Conservation (phyloP, 2,113 vertebrate genomes). For the Neogale vison region DNA sequence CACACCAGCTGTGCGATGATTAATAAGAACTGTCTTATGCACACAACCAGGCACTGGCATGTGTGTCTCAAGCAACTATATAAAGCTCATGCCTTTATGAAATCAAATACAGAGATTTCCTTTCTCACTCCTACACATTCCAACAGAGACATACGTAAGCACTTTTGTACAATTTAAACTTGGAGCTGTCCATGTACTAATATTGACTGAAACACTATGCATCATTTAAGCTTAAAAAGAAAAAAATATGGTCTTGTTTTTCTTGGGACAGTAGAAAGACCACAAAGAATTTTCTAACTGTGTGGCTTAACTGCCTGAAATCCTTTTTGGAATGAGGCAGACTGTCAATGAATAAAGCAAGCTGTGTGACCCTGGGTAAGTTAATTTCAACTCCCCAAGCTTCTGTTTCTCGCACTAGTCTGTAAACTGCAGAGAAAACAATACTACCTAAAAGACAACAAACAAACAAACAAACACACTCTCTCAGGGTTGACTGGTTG, state of each 20-base stretch:
- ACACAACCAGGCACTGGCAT: not conserved
- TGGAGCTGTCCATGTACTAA: slow-evolving; percentile 24
- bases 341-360: slow-evolving; percentile 48
- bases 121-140: slow-evolving; percentile 42
- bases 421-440: not conserved
- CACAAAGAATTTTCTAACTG: slow-evolving; percentile 58
- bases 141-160: slow-evolving; percentile 22
- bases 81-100: slow-evolving; percentile 55
- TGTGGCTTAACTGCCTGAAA: slow-evolving; percentile 55
- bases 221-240: slow-evolving; percentile 61
- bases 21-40: not conserved
- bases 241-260: slow-evolving; percentile 53
- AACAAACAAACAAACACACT: not conserved
- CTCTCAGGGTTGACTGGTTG: not conserved
- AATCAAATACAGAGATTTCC: slow-evolving; percentile 65
- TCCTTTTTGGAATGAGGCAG: slow-evolving; percentile 23
- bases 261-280: slow-evolving; percentile 56
- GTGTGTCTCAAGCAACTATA: not conserved
- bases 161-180: slow-evolving; percentile 65
- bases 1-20: slow-evolving; percentile 25
- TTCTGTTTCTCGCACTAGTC: not conserved
- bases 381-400: not conserved
- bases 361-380: slow-evolving; percentile 7
- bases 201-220: slow-evolving; percentile 58
- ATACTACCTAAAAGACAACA: not conserved